Percentiles rank a stretch among this genome's conserved stretches.
Conservation (phyloP, 2,888 invertebrate species). For the Netelia inedita region DNA sequence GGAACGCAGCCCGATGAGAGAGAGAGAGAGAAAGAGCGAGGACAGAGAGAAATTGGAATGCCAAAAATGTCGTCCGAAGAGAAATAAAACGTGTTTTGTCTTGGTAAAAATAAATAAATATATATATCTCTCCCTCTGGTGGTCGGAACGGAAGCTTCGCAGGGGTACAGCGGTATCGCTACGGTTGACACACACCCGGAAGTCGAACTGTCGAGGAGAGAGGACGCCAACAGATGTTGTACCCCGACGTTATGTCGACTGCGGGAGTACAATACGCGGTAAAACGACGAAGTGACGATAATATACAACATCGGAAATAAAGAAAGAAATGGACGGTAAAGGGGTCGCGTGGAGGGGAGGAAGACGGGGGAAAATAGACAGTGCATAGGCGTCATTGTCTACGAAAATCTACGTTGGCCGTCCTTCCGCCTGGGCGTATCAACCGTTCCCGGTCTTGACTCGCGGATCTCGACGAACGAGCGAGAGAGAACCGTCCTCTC, state of each 20-base stretch:
- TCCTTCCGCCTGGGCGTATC: slow-evolving; percentile 81
- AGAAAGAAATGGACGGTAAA: slow-evolving; percentile 3
- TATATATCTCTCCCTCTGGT: no score
- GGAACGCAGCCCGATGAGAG: slow-evolving; percentile 32
- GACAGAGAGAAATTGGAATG: slow-evolving; percentile 23
- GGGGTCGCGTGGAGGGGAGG: slow-evolving; percentile 38
- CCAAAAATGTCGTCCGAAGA: slow-evolving; percentile 1
- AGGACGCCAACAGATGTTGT: slow-evolving; percentile 42
- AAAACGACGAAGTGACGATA: slow-evolving; percentile 34
- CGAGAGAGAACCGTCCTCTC: no score
- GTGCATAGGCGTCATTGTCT: slow-evolving; percentile 78
- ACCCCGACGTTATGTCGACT: slow-evolving; percentile 15
- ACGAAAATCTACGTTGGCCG: slow-evolving; percentile 76
- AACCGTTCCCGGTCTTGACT: slow-evolving; percentile 59
- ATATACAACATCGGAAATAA: slow-evolving; percentile 33
- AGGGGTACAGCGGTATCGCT: slow-evolving; percentile 32
- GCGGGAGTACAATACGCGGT: slow-evolving; percentile 23
- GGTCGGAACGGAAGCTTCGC: slow-evolving; percentile 28
- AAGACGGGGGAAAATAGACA: slow-evolving; percentile 41
- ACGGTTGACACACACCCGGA: slow-evolving; percentile 71
- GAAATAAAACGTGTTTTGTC: not conserved
- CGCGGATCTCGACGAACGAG: slow-evolving; percentile 70
- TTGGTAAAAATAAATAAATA: not conserved
- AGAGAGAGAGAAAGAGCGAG: not conserved
- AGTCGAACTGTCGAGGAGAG: slow-evolving; percentile 66